phyloP scores from a whole-genome alignment of 1,140 invertebrate species.

The Steinernema feltiae region DNA sequence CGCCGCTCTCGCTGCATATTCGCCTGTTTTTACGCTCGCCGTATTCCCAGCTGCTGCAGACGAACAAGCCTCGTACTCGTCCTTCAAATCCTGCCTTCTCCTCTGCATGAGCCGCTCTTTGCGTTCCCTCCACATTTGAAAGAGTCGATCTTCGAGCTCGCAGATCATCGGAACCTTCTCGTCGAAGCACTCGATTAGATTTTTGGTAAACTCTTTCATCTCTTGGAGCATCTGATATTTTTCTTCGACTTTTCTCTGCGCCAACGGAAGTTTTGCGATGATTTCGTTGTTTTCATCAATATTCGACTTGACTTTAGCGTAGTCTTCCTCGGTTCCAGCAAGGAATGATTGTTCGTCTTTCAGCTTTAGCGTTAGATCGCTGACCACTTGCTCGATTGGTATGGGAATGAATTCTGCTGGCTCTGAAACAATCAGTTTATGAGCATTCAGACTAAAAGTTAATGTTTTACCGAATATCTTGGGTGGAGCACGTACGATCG shows the following conservation, averaged over 20 bases:
- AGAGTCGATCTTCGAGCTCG: constrained; percentile 71
- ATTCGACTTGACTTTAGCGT: constrained; percentile 16
- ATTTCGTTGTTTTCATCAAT: constrained; percentile 32
- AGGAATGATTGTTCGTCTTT: constrained; percentile 28
- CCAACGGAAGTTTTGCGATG: constrained; percentile 13
- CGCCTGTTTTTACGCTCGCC: constrained; percentile 65
- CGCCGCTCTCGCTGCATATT: constrained; percentile 65
- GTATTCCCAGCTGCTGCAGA: constrained; percentile 62
- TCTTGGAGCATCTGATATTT: constrained; percentile 38
- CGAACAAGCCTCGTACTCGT: constrained; percentile 83
- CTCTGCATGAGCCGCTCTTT: constrained; percentile 72
- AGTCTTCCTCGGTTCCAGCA: constrained; percentile 24
- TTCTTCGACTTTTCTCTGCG: constrained; percentile 16
- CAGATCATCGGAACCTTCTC: constrained; percentile 67
- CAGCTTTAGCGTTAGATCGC: constrained; percentile 25
- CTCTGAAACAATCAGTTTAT: too few species aligned
- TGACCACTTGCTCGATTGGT: constrained; percentile 27
- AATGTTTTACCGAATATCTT: constrained; percentile 1
- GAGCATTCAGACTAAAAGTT: too few species aligned
- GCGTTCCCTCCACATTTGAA: constrained; percentile 69
- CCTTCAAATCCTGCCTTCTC: constrained; percentile 78
- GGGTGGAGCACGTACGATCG: neutral
- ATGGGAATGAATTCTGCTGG: constrained; percentile 16
- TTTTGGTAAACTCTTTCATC: constrained; percentile 25
- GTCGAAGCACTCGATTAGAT: constrained; percentile 34